A percentile compares a stretch with the other conserved stretches of the same genome.
These are phyloP conservation scores for Heteromormyrus szaboi DNA, from an alignment of 2,797 vertebrate genomes.

Conservation along the genomic window DNA sequence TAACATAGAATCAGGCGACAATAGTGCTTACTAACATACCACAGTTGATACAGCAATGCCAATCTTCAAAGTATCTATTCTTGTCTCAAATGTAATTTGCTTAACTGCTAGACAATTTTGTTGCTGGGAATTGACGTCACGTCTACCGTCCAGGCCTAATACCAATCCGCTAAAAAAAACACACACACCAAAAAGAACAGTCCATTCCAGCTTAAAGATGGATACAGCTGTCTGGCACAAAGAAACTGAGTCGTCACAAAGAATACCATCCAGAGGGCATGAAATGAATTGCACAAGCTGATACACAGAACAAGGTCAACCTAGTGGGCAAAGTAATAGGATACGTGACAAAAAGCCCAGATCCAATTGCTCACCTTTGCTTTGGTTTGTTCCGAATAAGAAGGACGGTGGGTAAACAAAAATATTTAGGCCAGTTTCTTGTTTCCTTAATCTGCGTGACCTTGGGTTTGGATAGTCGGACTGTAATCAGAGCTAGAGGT, in stretches of 20 bases:
- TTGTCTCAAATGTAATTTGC: not conserved
- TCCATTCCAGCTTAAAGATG: not conserved
- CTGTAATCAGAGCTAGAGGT: slow-evolving; percentile 6
- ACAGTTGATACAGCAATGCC: not conserved
- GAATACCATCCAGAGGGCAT: not conserved
- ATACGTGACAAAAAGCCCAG: not conserved
- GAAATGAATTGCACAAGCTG: not conserved
- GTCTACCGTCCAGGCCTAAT: not conserved
- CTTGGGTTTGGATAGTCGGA: not conserved
- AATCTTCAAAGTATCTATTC: slow-evolving; percentile 2
- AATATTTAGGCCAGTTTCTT: slow-evolving; percentile 1
- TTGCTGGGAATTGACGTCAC: not conserved
- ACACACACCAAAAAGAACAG: not conserved
- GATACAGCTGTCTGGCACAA: not conserved
- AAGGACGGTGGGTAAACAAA: not conserved
- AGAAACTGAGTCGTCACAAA: not conserved
- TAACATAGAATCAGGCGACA: not conserved
- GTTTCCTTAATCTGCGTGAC: slow-evolving; percentile 4
- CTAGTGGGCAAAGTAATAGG: slow-evolving; percentile 4
- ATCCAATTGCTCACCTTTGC: not conserved
- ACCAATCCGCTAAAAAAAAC: not conserved
- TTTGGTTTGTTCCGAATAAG: slow-evolving; percentile 5
- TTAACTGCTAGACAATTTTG: slow-evolving; percentile 3
- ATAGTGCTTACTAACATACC: not conserved
- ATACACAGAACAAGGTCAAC: slow-evolving; percentile 10